Conservation (phyloP, 2,888 invertebrate species). For the Trissonchulus latispiculum region DNA sequence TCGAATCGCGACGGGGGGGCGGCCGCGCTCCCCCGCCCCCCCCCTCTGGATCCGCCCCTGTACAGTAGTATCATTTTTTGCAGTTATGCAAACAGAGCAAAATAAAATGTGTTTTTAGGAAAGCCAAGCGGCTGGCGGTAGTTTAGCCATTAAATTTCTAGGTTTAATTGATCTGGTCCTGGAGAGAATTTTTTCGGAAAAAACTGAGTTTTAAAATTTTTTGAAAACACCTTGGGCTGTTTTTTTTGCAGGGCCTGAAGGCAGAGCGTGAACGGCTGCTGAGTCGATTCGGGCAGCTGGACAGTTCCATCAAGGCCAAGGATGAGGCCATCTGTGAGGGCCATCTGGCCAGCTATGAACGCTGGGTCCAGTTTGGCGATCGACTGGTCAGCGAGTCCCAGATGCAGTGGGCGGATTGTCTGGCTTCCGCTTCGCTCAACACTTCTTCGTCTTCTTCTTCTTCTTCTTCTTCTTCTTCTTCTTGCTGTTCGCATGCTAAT, state of each 20-base stretch:
- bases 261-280: not conserved
- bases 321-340: not conserved
- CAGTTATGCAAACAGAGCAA: no score
- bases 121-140: no score
- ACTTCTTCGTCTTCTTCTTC: no score
- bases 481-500: not conserved
- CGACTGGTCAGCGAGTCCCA: not conserved
- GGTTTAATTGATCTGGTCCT: no score
- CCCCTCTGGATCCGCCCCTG: no score
- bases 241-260: not conserved
- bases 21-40: no score
- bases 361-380: slow-evolving; percentile 13
- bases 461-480: not conserved
- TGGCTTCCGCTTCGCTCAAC: not conserved
- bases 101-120: no score
- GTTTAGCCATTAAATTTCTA: no score
- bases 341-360: not conserved
- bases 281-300: not conserved
- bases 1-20: no score
- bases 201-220: not conserved
- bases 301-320: no score
- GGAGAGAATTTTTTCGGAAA: no score
- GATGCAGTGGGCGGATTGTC: not conserved
- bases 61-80: no score
- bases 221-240: not conserved